Evolutionary conservation across 2,888 invertebrate genomes (phyloP).

Genomic region (Euclidia mi): DNA sequence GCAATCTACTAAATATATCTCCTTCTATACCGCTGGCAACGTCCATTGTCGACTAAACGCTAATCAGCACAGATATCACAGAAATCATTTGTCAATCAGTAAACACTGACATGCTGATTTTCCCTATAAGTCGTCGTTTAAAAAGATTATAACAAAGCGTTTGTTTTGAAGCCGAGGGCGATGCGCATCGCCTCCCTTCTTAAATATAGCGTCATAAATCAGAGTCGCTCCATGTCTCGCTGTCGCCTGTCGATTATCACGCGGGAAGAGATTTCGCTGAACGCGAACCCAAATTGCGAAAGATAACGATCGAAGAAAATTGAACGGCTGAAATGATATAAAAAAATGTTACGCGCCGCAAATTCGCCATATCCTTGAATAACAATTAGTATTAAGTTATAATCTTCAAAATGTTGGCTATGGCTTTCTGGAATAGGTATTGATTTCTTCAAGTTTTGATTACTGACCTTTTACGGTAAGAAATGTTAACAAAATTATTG

Average conservation of each 20-base stretch:
- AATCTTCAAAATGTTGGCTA: neutral
- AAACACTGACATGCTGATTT: slow-evolving; percentile 46
- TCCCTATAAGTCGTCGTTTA: slow-evolving; percentile 44
- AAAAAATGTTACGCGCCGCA: slow-evolving; percentile 35
- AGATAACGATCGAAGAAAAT: slow-evolving; percentile 67
- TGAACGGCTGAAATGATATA: slow-evolving; percentile 58
- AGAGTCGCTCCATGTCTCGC: slow-evolving; percentile 66
- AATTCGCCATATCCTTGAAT: slow-evolving; percentile 16
- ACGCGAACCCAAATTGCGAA: slow-evolving; percentile 63
- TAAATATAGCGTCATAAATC: slow-evolving; percentile 82
- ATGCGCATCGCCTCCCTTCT: slow-evolving; percentile 59
- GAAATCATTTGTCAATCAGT: neutral
- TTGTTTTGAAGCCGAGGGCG: slow-evolving; percentile 58
- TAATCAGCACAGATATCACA: slow-evolving; percentile 5
- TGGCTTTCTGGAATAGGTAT: neutral
- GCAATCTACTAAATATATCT: no score
- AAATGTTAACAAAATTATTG: no score
- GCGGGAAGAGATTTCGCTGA: no score
- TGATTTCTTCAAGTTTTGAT: no score
- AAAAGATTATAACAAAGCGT: slow-evolving; percentile 56
- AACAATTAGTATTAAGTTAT: slow-evolving; percentile 28
- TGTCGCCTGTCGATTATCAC: slow-evolving; percentile 83
- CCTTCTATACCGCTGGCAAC: no score
- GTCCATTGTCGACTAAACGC: no score
- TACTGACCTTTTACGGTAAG: neutral